Base-by-base conservation (phyloP, 2,888 invertebrate species). In the Cantharis rustica region DNA sequence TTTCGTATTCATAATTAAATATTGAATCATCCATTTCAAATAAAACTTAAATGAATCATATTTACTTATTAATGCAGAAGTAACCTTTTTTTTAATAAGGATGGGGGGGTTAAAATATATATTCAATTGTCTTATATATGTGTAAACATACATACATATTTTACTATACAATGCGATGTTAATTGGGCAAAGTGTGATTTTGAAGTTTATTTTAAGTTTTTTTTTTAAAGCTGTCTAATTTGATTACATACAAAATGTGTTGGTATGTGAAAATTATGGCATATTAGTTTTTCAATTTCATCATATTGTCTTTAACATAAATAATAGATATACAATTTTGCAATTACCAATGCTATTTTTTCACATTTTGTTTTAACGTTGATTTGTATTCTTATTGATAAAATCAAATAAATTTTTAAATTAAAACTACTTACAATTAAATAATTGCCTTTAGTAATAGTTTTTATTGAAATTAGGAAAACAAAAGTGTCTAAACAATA, bases 391-490 rank as follows among this genome's bases (percentile, higher is more conserved):
- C 27, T 69, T 31, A 27, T 69, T 70, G 16, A 68, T 23, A 15
- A 73, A 71, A 75, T 66, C 47, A 47, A 75, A 71, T 68, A 68
- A 75, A 66, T 63, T 75, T 68, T 31, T 69, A 26, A 31, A 71
- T 61, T 66, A 26, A 26, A 71, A 62, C 3, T 27, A 27, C 10
- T 27, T 27, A 27, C 9, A 23, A 23, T 10, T 27, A 27, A 10
- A 27, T 27, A 10, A 23, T 27, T 27, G 26, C 26, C 3, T 11
- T 27, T 27, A 27, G 10, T 23, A 23, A 27, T 27, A 27, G 5
- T 27, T 27, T 11, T 10, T 27, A 27, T 11, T 27, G 3, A 27
- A 10, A 27, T 27, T 23, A 10, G 3, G 26, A 27, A 10, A 27
- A 27, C 10, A 27, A 11, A 27, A 27, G 10, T 27, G 26, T 27